These are phyloP conservation scores for Agonopterix arenella DNA, from an alignment of 2,888 invertebrate species.

Conservation along the genomic window DNA sequence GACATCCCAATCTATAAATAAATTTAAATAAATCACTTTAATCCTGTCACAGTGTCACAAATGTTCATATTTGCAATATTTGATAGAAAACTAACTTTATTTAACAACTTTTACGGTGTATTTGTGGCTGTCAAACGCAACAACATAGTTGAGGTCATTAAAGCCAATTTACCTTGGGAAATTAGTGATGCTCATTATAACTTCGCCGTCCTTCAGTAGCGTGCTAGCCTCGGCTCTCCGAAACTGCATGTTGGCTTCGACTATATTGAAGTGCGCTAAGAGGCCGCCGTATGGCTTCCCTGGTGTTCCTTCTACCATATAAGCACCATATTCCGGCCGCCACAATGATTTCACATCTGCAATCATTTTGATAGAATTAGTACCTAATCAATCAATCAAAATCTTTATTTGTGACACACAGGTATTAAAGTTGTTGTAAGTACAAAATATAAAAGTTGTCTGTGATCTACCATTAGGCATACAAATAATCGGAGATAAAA, in stretches of 20 bases:
- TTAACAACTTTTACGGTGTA: no score
- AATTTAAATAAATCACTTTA: conserved; percentile 11
- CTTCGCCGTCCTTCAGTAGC: conserved; percentile 86
- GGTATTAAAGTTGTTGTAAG: no score
- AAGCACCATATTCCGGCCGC: conserved; percentile 99
- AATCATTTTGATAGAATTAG: conserved; percentile 13
- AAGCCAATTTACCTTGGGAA: conserved; percentile 86
- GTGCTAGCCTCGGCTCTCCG: conserved; percentile 90
- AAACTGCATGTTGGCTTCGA: conserved; percentile 97
- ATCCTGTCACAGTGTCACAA: no score
- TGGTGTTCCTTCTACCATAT: conserved; percentile 99
- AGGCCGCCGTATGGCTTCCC: conserved; percentile 96
- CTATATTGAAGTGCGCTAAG: conserved; percentile 97
- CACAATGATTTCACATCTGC: conserved; percentile 90
- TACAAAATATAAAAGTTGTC: no score
- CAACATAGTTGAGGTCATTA: no score
- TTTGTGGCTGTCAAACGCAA: background rate
- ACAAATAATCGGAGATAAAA: no score
- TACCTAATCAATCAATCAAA: no score
- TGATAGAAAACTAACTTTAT: no score
- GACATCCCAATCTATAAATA: conserved; percentile 86
- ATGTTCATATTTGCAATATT: no score
- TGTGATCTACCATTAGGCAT: no score
- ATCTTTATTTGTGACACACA: no score
- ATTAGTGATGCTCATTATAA: conserved; percentile 92